Conservation (phyloP, 30 jellyfish, hydroid and myxozoan genomes). For the Nemopilema nomurai region DNA sequence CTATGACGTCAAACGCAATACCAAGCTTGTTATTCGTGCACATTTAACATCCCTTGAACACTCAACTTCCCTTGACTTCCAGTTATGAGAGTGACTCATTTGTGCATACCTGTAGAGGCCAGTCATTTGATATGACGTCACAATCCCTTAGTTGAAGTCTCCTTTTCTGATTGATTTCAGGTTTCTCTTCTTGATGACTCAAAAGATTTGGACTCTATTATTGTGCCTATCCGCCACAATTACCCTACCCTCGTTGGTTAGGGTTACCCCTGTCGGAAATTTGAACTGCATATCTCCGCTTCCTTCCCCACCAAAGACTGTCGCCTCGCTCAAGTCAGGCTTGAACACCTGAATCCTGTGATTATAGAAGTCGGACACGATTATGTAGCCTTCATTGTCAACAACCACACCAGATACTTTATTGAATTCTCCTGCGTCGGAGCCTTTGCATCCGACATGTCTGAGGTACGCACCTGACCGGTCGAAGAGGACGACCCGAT, state of each 20-base stretch:
- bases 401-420: slow-evolving; percentile 88
- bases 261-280: slow-evolving; percentile 83
- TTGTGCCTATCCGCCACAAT: slow-evolving; percentile 88
- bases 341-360: slow-evolving; percentile 84
- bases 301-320: slow-evolving; percentile 88
- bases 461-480: slow-evolving; percentile 43
- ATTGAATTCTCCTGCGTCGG: slow-evolving; percentile 75
- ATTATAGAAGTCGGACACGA: slow-evolving; percentile 83
- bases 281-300: slow-evolving; percentile 67
- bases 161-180: no score
- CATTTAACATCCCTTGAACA: no score
- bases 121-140: no score
- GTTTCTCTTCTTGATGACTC: background rate
- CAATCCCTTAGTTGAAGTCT: no score
- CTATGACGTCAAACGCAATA: no score
- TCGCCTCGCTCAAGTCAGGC: slow-evolving; percentile 63
- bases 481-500: slow-evolving; percentile 76
- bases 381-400: slow-evolving; percentile 85
- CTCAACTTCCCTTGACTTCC: no score
- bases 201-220: slow-evolving; percentile 82
- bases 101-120: no score
- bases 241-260: slow-evolving; percentile 86
- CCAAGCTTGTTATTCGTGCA: no score
- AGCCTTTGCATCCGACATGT: slow-evolving; percentile 83
- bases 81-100: no score